Evolutionary conservation across 1,140 invertebrate genomes (phyloP), one percentile per base, ranked within the genome.

Genomic region (Diachasma alloeum): DNA sequence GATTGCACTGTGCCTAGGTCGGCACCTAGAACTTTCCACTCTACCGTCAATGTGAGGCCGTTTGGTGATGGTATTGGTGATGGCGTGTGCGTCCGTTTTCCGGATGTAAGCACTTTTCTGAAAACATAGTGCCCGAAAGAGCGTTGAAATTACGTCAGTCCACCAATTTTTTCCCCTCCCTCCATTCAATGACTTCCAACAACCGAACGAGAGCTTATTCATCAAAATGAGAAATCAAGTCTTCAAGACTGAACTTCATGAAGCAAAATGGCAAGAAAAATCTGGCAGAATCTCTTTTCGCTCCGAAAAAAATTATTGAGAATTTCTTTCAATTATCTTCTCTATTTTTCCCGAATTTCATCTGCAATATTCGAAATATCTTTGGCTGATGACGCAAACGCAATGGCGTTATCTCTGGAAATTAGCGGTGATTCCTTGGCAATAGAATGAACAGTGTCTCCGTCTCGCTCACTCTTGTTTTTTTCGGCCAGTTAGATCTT

Each of bases 101-200:
- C 83, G 80, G 75, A 79, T 83, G 81, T 86, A 84, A 81, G 80
- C 79, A 84, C 84, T 86, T 87, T 86, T 84, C 83, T 81, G 81
- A 87, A 87, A 87, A 87, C 84, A 87, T 86, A 72, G 66, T 19
- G 56, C 46, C 53, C 69, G 48, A 63, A 63, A 63, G 13, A 63
- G 6, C 10, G 9, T 36, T 31, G 8, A 39, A 68, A 39, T 53
- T 15, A 59, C 17, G 10, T 59, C 9, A 59, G 2, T 31, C 22
- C 22, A 31, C 13, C 4, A 66, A 68, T 68, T 68, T 39, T 39
- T 63, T 19, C 13, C 6, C 24, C 26, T 19, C 13, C 6, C 24
- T 24, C 59, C 59, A 42, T 19, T 8, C 6, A 11, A 26, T 19
- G 1, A 4, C 59, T 31, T 63, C 13, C 22, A 9, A 26, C 24